A percentile compares a stretch with the other conserved stretches of the same genome.
phyloP scores from a whole-genome alignment of 2,888 invertebrate genomes.

The Eilema sororculum region DNA sequence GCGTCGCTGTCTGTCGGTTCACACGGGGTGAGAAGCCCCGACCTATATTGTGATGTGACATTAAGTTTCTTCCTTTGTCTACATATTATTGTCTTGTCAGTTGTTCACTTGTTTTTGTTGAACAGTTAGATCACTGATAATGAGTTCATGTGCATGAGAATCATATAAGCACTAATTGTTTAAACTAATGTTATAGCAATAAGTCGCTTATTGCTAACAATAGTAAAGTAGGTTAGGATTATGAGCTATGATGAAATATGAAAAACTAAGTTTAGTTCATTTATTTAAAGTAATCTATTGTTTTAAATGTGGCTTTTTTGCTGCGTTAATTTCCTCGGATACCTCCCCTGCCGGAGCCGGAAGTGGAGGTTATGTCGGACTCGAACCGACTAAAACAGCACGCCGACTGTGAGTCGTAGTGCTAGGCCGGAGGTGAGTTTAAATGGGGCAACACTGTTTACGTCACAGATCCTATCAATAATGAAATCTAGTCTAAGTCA shows the following conservation, averaged over 20 bases:
- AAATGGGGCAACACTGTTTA: too few relatives aligned
- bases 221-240: background rate
- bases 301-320: too few relatives aligned
- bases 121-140: conserved; percentile 34
- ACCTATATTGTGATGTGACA: conserved; percentile 46
- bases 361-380: too few relatives aligned
- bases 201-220: background rate
- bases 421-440: too few relatives aligned
- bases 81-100: conserved; percentile 36
- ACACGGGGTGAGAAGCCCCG: conserved; percentile 47
- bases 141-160: conserved; percentile 24
- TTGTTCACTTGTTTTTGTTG: conserved; percentile 27
- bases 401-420: too few relatives aligned
- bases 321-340: too few relatives aligned
- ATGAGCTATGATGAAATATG: background rate
- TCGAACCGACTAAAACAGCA: too few relatives aligned
- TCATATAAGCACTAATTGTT: background rate
- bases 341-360: too few relatives aligned
- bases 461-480: too few relatives aligned
- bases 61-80: conserved; percentile 48
- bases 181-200: background rate
- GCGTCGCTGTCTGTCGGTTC: conserved; percentile 28
- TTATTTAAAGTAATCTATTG: too few relatives aligned
- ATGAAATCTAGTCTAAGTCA: too few relatives aligned
- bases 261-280: too few relatives aligned